Evolutionary conservation across 2,797 vertebrate genomes (phyloP).

Genomic region (Enteromius unitaeniatus): DNA sequence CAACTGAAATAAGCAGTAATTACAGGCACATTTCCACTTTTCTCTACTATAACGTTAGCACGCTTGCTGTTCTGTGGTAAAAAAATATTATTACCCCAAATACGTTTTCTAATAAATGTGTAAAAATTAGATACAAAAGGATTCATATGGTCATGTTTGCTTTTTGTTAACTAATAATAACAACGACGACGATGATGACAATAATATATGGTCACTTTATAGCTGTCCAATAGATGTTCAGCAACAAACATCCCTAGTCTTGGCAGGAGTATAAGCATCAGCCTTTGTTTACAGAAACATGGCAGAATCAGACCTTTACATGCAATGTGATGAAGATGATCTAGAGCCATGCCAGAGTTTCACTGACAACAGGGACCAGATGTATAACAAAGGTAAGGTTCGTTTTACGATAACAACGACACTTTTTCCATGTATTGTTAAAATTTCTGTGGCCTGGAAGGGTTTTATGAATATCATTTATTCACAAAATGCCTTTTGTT

Average conservation of each 20-base stretch:
- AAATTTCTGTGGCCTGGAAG: neutral
- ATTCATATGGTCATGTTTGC: neutral
- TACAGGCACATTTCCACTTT: neutral
- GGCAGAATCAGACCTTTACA: constrained; percentile 86
- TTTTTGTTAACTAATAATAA: neutral
- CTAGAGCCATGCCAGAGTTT: constrained; percentile 84
- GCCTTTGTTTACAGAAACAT: constrained; percentile 68
- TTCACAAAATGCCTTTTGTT: neutral
- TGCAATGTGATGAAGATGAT: constrained; percentile 91
- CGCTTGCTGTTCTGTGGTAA: neutral
- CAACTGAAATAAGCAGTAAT: neutral
- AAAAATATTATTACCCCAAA: neutral
- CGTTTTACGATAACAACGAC: neutral
- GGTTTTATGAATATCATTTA: neutral
- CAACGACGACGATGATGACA: neutral
- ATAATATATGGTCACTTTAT: neutral
- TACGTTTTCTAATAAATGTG: neutral
- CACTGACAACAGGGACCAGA: neutral
- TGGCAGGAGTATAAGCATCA: neutral
- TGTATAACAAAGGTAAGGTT: constrained; percentile 30
- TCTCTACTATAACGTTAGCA: neutral
- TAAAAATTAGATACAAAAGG: neutral
- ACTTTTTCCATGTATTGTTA: neutral
- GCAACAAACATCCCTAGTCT: neutral
- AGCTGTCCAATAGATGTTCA: neutral